Evolutionary conservation across 2,113 vertebrate genomes (phyloP).

Genomic region (Chelonoidis abingdonii): DNA sequence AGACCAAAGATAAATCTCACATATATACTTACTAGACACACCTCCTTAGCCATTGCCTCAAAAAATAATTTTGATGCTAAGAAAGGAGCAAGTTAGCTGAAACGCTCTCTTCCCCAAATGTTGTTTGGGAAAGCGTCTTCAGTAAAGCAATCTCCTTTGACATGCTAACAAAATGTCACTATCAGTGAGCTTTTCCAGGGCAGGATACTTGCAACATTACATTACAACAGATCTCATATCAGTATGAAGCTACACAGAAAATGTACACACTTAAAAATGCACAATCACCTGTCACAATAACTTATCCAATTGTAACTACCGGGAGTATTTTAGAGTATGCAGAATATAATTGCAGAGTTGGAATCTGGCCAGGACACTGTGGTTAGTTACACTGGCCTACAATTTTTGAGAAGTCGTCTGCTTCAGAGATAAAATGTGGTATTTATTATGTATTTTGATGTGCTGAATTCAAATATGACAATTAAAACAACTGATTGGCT

Average conservation of each 20-base stretch:
- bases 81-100: neutral
- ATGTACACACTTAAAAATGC: conserved; percentile 27
- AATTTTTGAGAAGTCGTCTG: no score
- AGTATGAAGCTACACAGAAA: neutral
- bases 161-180: neutral
- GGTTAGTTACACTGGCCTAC: no score
- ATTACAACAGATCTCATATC: conserved; percentile 13
- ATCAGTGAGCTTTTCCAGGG: neutral
- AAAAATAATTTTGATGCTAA: neutral
- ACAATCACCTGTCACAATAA: conserved; percentile 37
- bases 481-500: no score
- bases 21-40: neutral
- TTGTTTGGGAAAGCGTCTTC: neutral
- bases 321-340: conserved; percentile 55
- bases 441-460: no score
- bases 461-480: no score
- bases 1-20: neutral
- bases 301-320: conserved; percentile 37
- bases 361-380: conserved; percentile 33
- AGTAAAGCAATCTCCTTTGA: neutral
- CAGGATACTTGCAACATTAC: neutral
- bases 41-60: neutral
- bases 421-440: no score
- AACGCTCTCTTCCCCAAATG: neutral
- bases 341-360: conserved; percentile 48